phyloP scores from a whole-genome alignment of 1,140 invertebrate genomes.

The Monochamus saltuarius region DNA sequence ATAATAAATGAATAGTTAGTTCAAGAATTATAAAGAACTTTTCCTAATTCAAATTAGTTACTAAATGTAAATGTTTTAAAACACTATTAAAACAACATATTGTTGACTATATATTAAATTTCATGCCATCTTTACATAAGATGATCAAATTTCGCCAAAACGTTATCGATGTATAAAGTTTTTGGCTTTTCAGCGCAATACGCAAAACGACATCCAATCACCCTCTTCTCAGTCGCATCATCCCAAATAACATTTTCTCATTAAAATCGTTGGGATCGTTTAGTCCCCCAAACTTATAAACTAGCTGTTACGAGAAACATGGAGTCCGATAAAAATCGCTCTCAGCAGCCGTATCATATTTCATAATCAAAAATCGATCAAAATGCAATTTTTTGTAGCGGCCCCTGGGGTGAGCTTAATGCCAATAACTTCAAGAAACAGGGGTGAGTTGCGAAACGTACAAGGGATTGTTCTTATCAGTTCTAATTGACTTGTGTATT shows the following conservation, averaged over 20 bases:
- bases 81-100: no score
- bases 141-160: no score
- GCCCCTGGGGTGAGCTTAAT: slow-evolving; percentile 16
- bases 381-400: slow-evolving; percentile 18
- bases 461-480: slow-evolving; percentile 4
- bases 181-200: no score
- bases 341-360: slow-evolving; percentile 20
- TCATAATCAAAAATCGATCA: slow-evolving; percentile 28
- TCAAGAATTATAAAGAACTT: no score
- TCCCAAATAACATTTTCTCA: slow-evolving; percentile 7
- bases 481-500: slow-evolving; percentile 13
- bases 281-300: slow-evolving; percentile 13
- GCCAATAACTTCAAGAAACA: slow-evolving; percentile 7
- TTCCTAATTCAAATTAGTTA: no score
- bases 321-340: slow-evolving; percentile 13
- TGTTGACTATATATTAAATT: no score
- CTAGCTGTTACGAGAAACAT: slow-evolving; percentile 10
- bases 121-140: no score
- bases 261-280: slow-evolving; percentile 4
- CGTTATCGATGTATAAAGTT: no score
- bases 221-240: not conserved
- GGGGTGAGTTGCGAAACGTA: slow-evolving; percentile 11
- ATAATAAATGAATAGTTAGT: no score
- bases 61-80: no score
- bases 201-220: no score